A percentile compares a stretch with the other conserved stretches of the same genome.
Evolutionary conservation across 1,140 invertebrate species (phyloP).

Genomic region (Yoshiicerus persimilis): DNA sequence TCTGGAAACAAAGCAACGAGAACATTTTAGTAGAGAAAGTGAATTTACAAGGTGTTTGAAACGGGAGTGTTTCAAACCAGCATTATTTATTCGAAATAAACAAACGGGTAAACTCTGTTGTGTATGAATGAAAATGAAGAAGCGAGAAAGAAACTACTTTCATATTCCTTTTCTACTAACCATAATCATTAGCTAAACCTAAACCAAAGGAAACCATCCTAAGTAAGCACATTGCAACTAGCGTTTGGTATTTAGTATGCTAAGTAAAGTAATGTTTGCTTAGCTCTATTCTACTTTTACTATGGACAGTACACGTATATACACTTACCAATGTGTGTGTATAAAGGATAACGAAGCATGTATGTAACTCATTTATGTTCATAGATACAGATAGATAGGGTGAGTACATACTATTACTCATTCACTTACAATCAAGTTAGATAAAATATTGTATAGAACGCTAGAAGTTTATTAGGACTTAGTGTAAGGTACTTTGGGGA

Average conservation of each 20-base stretch:
- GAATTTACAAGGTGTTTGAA: neutral
- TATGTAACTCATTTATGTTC: neutral
- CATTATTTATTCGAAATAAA: neutral
- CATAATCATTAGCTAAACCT: neutral
- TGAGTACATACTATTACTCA: neutral
- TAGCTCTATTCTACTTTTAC: neutral
- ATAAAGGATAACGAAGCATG: neutral
- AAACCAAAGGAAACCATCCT: too few relatives aligned
- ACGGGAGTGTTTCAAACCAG: neutral
- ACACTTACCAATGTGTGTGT: too few relatives aligned
- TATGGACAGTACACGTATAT: too few relatives aligned
- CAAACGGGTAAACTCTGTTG: neutral
- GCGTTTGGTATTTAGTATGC: neutral
- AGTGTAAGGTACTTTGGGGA: neutral
- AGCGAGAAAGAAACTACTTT: neutral
- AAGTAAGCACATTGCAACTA: too few relatives aligned
- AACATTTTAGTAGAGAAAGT: neutral
- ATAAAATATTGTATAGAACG: neutral
- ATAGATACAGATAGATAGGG: neutral
- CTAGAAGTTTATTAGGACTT: neutral
- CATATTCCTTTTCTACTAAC: neutral
- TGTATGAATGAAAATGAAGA: neutral
- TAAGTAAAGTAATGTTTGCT: neutral
- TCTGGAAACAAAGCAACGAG: neutral
- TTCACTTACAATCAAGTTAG: neutral